Evolutionary conservation across 2,797 vertebrate species (phyloP).

Genomic region (Scolopax bukidnonensis): DNA sequence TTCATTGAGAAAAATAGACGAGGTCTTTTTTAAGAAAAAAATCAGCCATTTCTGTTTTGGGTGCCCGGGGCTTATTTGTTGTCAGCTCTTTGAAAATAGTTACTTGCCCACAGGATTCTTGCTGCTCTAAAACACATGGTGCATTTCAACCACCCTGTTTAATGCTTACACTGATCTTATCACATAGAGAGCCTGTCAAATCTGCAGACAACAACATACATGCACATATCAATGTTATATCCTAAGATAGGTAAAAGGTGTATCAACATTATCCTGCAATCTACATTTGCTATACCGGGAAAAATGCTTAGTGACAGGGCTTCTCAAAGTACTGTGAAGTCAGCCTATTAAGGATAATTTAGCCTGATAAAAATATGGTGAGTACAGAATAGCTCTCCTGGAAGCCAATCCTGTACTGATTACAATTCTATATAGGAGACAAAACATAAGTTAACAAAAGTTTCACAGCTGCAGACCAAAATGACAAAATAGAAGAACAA

Average conservation of each 20-base stretch:
- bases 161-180: not conserved
- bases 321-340: constrained; percentile 21
- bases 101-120: not conserved
- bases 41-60: not conserved
- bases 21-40: not conserved
- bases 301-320: not conserved
- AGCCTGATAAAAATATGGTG: constrained; percentile 21
- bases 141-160: not conserved
- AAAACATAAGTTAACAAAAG: constrained; percentile 52
- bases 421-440: constrained; percentile 38
- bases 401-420: constrained; percentile 48
- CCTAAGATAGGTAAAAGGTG: not conserved
- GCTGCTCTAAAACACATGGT: not conserved
- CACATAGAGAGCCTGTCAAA: not conserved
- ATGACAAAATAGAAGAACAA: constrained; percentile 50
- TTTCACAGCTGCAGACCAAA: constrained; percentile 54
- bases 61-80: not conserved
- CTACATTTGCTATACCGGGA: not conserved
- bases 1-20: not conserved
- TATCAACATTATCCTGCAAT: not conserved
- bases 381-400: constrained; percentile 40
- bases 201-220: not conserved
- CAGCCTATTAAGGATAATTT: constrained; percentile 26
- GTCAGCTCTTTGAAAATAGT: not conserved
- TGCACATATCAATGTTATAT: not conserved